These are phyloP conservation scores for Peromyscus melanophrys DNA, from an alignment of 2,797 vertebrate species.

Conservation along the genomic window DNA sequence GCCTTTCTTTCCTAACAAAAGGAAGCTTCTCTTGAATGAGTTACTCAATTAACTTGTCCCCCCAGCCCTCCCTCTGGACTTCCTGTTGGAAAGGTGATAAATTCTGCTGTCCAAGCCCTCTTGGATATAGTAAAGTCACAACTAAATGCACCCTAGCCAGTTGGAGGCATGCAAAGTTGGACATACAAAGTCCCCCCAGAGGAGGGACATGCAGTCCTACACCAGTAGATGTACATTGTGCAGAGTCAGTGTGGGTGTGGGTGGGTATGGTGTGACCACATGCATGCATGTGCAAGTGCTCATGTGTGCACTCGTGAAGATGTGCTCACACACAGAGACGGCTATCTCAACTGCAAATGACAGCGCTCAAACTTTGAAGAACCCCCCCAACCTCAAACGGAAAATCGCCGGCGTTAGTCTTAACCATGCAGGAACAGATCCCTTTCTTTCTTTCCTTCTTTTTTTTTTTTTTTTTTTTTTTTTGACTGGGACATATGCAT, in stretches of 20 bases:
- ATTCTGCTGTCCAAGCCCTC: not conserved
- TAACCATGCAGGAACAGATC: not conserved
- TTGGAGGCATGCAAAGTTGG: not conserved
- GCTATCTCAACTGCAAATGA: not conserved
- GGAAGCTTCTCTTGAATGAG: not conserved
- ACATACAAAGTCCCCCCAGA: not conserved
- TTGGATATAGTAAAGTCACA: not conserved
- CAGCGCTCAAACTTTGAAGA: not conserved
- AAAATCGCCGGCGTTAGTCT: not conserved
- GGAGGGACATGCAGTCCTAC: not conserved
- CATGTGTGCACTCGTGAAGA: not conserved
- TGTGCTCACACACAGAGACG: not conserved
- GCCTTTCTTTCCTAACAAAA: slow-evolving; percentile 6
- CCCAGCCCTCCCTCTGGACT: not conserved
- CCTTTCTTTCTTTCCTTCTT: too few species aligned
- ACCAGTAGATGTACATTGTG: accelerated
- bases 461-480: too few species aligned
- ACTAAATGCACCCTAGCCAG: not conserved
- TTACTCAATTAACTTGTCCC: not conserved
- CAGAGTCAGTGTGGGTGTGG: not conserved
- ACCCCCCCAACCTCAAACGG: not conserved
- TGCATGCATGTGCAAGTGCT: not conserved
- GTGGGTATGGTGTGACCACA: accelerated
- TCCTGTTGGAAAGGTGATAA: not conserved
- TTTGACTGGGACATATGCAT: not conserved